phyloP scores from a whole-genome alignment of 2,113 vertebrate species.

The chimpanzee (Pan troglodytes) region NHGRI_mPanTro3-v2.1_pri NC_072408.2:131065501-131066000 shows the following conservation, averaged over 20 bases:
- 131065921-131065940: not conserved
- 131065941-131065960: not conserved
- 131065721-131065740: not conserved
- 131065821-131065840: accelerated
- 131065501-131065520: not conserved
- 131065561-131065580: accelerated
- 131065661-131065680: too few species aligned
- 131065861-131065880: not conserved
- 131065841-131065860: not conserved
- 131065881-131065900: not conserved
- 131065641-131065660: accelerated
- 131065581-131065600: not conserved
- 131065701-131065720: accelerated
- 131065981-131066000: too few species aligned
- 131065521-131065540: not conserved
- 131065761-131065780: not conserved
- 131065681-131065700: accelerated
- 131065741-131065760: not conserved
- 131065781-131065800: not conserved
- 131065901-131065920: not conserved
- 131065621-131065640: not conserved
- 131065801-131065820: accelerated
- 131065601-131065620: accelerated
- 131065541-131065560: not conserved
- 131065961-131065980: not conserved